A percentile compares a stretch with the other conserved stretches of the same genome.
Evolutionary conservation across 1,140 invertebrate genomes (phyloP).

Genomic region (Trichonephila inaurata): DNA sequence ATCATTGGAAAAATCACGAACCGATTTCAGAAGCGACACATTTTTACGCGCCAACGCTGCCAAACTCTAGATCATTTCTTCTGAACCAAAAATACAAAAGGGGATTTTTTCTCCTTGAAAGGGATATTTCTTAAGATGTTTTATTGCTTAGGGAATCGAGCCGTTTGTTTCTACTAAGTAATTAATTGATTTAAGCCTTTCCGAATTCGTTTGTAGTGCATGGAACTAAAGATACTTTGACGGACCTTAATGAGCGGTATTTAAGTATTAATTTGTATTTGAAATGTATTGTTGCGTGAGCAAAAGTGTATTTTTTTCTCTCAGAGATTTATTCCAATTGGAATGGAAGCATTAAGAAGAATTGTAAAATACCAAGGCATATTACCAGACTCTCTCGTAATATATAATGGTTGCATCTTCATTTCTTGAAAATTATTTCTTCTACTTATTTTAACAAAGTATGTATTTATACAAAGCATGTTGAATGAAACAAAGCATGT

Average conservation of each 20-base stretch:
- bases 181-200: constrained; percentile 45
- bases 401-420: not conserved
- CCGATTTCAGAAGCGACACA: constrained; percentile 23
- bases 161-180: not conserved
- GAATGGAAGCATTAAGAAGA: not conserved
- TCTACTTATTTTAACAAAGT: too few species aligned
- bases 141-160: not conserved
- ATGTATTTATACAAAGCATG: too few species aligned
- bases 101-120: not conserved
- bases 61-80: not conserved
- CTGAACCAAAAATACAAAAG: not conserved
- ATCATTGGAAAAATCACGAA: constrained; percentile 51
- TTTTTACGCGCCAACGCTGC: not conserved
- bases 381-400: not conserved
- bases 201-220: not conserved
- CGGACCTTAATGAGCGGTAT: not conserved
- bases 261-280: constrained; percentile 26
- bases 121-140: not conserved
- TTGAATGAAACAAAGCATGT: too few species aligned
- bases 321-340: not conserved
- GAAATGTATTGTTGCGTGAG: not conserved
- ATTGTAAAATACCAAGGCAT: not conserved
- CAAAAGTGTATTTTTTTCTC: too few species aligned
- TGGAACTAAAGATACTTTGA: not conserved
- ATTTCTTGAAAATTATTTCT: not conserved